These are phyloP conservation scores for Mallotus villosus DNA, from an alignment of 2,797 vertebrate species.

Conservation along the genomic window DNA sequence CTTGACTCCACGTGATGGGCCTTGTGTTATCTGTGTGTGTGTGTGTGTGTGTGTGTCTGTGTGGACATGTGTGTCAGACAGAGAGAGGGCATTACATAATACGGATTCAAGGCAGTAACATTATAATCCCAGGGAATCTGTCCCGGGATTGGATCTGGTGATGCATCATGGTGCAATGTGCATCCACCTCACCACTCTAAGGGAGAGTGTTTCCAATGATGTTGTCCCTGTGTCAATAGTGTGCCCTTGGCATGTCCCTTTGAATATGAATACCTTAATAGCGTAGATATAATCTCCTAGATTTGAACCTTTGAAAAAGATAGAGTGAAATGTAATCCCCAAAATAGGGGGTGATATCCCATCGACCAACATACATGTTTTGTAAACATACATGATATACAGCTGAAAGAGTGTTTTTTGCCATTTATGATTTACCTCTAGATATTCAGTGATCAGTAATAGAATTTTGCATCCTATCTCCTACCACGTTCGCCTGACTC, in stretches of 20 bases:
- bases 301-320: too few species aligned
- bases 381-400: too few species aligned
- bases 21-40: not conserved
- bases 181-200: not conserved
- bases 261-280: too few species aligned
- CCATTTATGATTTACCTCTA: too few species aligned
- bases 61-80: not conserved
- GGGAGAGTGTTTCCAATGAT: conserved; percentile 22
- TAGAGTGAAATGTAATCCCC: too few species aligned
- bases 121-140: conserved; percentile 57
- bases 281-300: too few species aligned
- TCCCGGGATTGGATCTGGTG: conserved; percentile 49
- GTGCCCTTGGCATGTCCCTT: not conserved
- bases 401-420: too few species aligned
- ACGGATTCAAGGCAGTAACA: conserved; percentile 42
- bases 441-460: too few species aligned
- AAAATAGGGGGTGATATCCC: too few species aligned
- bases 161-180: conserved; percentile 15
- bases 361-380: too few species aligned
- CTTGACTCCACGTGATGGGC: not conserved
- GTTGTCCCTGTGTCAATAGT: conserved; percentile 13
- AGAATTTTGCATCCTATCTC: too few species aligned
- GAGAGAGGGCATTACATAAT: conserved; percentile 52
- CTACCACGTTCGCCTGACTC: not conserved
- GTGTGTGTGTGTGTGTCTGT: not conserved